Base-by-base conservation (phyloP, 1,140 invertebrate genomes). In the Ridgeia piscesae region DNA sequence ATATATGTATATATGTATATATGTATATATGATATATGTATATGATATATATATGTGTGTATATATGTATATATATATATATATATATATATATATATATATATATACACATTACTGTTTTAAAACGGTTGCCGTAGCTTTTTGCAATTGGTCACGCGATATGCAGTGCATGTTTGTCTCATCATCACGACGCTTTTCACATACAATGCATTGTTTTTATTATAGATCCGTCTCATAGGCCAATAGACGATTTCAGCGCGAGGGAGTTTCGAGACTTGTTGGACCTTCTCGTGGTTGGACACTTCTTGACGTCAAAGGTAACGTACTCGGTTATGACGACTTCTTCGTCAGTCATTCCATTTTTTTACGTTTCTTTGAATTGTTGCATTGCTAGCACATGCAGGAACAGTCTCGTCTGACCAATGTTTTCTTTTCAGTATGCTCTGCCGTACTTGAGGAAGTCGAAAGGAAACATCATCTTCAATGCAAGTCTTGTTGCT, bases 401-500 rank as follows among this genome's bases (percentile, higher is more conserved):
- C 4, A 42, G 42, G 42, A 11, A 11, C 42, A 42, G 11, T 42
- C 42, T 6, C 42, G 42, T 42, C 42, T 42, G 4, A 42, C 42
- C 42, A 42, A 42, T 31, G 58, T 77, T 21, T 77, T 27, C 58
- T 77, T 94, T 94, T 34, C 93, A 95, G 94, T 94, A 93, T 93
- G 94, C 94, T 14, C 92, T 96, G 92, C 95, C 95, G 27, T 91
- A 95, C 91, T 93, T 96, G 21, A 92, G 95, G 14, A 95, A 95
- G 91, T 94, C 94, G 1, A 92, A 95, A 58, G 95, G 95, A 14
- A 95, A 94, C 92, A 95, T 96, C 31, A 95, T 96, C 91, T 96
- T 96, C 92, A 94, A 94, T 50, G 94, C 95, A 14, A 96, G 95
- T 92, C 92, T 95, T 14, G 95, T 96, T 35, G 94, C 93, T 27